These are phyloP conservation scores for Cynopterus sphinx DNA, from an alignment of 2,797 vertebrate species.

Conservation along the genomic window DNA sequence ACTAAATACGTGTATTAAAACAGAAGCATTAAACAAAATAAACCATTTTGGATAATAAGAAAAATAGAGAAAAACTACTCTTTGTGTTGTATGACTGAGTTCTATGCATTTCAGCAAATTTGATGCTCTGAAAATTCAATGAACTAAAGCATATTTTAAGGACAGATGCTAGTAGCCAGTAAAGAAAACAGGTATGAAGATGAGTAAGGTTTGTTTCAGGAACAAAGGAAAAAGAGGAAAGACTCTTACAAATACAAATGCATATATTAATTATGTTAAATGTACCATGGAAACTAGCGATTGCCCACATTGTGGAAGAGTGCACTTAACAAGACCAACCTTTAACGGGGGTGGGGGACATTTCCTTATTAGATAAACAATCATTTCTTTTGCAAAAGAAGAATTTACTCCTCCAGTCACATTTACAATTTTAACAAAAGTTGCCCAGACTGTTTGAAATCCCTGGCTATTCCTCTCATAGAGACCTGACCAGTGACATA, in stretches of 20 bases:
- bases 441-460: neutral
- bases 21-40: neutral
- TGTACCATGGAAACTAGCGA: neutral
- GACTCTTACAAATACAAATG: slow-evolving; percentile 29
- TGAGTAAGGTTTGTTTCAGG: neutral
- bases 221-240: slow-evolving; percentile 2
- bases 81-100: neutral
- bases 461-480: neutral
- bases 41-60: neutral
- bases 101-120: neutral
- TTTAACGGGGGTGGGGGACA: neutral
- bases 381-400: neutral
- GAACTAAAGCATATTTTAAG: slow-evolving; percentile 22
- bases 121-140: slow-evolving; percentile 24
- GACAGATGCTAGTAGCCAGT: neutral
- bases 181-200: neutral
- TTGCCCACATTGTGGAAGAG: slow-evolving; percentile 17
- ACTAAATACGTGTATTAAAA: neutral
- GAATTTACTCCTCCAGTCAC: neutral
- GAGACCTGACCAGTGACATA: neutral
- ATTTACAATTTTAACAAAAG: neutral
- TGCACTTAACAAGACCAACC: neutral
- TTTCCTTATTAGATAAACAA: slow-evolving; percentile 32
- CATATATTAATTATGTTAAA: slow-evolving; percentile 17
- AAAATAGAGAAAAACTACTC: neutral